Evolutionary conservation across 2,888 invertebrate genomes (phyloP).

Genomic region (Ophion slaviceki): DNA sequence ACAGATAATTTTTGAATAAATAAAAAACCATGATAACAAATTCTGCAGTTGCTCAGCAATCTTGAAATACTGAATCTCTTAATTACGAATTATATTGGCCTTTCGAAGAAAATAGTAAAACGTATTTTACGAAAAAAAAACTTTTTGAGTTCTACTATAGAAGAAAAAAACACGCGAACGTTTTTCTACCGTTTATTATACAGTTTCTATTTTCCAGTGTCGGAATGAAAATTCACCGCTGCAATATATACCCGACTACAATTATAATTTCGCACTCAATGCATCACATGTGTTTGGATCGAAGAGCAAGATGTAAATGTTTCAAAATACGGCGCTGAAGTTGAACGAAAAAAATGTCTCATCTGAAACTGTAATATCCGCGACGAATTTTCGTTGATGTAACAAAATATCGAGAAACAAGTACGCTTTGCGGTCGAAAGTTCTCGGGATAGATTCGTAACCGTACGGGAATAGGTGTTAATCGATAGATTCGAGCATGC

Average conservation of each 20-base stretch:
- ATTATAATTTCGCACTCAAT: conserved; percentile 55
- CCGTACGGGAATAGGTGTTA: conserved; percentile 46
- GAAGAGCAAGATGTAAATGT: no score
- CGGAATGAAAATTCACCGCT: conserved; percentile 26
- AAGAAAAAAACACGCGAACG: conserved; percentile 1
- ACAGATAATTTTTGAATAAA: no score
- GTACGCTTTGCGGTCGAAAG: conserved; percentile 20
- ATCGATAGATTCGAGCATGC: conserved; percentile 45
- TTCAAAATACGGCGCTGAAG: no score
- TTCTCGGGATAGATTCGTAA: conserved; percentile 48
- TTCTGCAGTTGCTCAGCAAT: no score
- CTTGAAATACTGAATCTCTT: no score
- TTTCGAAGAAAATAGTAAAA: not conserved
- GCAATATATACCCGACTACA: conserved; percentile 67
- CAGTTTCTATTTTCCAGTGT: conserved; percentile 26
- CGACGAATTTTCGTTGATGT: no score
- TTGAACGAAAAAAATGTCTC: no score
- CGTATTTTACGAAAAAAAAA: not conserved
- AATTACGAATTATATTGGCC: no score
- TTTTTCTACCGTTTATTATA: conserved; percentile 16
- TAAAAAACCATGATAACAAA: no score
- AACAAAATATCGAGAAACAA: conserved; percentile 43
- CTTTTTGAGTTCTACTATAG: not conserved
- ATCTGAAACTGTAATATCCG: no score
- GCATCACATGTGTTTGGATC: not conserved